Base-by-base conservation (phyloP, 2,888 invertebrate genomes). In the Nycteola revayana region DNA sequence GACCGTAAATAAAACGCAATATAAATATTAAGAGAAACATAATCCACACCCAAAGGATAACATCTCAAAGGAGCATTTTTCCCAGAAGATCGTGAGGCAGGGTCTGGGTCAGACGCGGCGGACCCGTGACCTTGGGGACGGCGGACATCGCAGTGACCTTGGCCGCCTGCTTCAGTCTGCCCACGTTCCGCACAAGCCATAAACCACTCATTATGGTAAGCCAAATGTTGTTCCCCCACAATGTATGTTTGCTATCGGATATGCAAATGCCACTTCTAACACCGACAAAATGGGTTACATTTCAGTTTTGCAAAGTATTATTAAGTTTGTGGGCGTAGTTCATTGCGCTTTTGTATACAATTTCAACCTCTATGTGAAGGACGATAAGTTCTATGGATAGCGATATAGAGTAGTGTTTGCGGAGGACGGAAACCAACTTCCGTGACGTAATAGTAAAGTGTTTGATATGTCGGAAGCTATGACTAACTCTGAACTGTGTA, bases 381-480 rank as follows among this genome's bases (percentile, higher is more conserved):
- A 35, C 42, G 33, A 41, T 60, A 60, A 44, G 49, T 31, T 32
- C 41, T 51, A 10, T 28, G 30, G 14, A 10, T 36, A 25, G 21
- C 7, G 32, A 26, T 10, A 28, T 35, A 31, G 30, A 40, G 32
- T 23, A 36, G 36, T 23, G 30, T 54, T 27, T 25, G 36, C 9
- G 29, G 32, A 36, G 54, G 59, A 63, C 69, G 70, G 71, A 70
- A 71, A 49, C 60, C 39, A 49, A 69, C 70, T 67, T 71, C 70
- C 71, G 62, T 62, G 59, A 63, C 61, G 57, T 66, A 70, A 66
- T 62, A 66, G 66, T 44, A 38, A 57, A 68, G 66, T 57, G 61
- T 52, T 60, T 66, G 62, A 68, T 70, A 67, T 61, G 58, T 66
- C 62, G 71, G 71, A 71, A 71, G 70, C 61, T 65, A 47, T 57